Evolutionary conservation across 1,140 invertebrate species (phyloP).

Genomic region (Pogonognathellus flavescens): DNA sequence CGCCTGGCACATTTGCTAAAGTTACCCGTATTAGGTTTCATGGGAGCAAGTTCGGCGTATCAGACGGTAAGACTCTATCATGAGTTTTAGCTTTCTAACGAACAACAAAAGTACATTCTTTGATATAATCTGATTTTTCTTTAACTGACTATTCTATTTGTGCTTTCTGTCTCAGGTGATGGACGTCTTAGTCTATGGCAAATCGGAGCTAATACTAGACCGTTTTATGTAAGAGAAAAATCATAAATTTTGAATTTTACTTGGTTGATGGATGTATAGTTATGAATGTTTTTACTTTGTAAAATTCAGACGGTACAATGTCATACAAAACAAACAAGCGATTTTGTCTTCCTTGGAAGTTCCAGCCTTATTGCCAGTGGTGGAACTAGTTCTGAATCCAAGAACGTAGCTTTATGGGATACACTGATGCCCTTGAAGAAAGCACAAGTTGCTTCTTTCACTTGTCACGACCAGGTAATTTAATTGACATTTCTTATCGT

Average conservation of each 20-base stretch:
- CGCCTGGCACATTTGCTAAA: slow-evolving; percentile 93
- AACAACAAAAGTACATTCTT: too few species aligned
- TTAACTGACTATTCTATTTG: background rate
- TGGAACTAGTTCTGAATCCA: slow-evolving; percentile 95
- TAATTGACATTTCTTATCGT: background rate
- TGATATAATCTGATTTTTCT: too few species aligned
- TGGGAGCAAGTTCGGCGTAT: slow-evolving; percentile 98
- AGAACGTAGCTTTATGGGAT: slow-evolving; percentile 99
- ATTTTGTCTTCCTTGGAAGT: slow-evolving; percentile 97
- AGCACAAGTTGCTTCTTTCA: slow-evolving; percentile 91
- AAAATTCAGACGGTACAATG: slow-evolving; percentile 88
- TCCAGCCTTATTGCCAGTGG: slow-evolving; percentile 98
- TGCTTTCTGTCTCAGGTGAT: slow-evolving; percentile 73
- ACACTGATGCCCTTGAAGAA: slow-evolving; percentile 96
- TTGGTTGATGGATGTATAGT: background rate
- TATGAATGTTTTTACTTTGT: background rate
- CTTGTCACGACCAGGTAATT: slow-evolving; percentile 83
- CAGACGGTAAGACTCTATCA: slow-evolving; percentile 79
- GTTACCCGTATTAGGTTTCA: slow-evolving; percentile 96
- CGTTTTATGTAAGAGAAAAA: slow-evolving; percentile 90
- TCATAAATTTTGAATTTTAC: background rate
- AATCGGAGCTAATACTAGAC: slow-evolving; percentile 86
- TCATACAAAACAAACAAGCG: slow-evolving; percentile 96
- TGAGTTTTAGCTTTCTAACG: too few species aligned
- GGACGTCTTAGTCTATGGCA: slow-evolving; percentile 91